Conservation (phyloP, 2,113 vertebrate genomes). For the Gracilinanus agilis region DNA sequence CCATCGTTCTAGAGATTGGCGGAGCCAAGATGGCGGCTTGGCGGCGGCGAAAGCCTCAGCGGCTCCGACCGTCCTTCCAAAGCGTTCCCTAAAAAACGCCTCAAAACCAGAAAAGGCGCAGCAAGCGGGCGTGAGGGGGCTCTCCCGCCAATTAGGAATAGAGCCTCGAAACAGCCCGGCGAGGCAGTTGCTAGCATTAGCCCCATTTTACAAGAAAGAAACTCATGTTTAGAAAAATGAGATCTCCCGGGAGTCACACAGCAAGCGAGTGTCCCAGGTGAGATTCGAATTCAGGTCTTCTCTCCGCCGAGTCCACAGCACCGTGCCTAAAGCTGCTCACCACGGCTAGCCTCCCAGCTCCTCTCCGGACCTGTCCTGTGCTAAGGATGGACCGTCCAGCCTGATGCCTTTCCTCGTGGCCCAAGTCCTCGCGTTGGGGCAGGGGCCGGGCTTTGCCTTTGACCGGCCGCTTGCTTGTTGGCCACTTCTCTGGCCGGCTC, state of each 20-base stretch:
- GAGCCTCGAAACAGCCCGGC: neutral
- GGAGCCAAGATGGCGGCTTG: neutral
- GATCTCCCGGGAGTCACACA: neutral
- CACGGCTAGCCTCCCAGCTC: neutral
- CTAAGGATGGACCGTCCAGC: neutral
- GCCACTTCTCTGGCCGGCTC: neutral
- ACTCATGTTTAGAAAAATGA: neutral
- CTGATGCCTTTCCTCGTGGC: no score
- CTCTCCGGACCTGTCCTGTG: neutral
- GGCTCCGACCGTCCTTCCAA: no score
- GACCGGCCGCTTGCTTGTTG: neutral
- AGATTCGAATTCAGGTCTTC: neutral
- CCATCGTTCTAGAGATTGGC: conserved; percentile 24
- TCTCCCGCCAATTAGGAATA: neutral
- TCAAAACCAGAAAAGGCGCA: no score
- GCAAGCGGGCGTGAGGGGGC: no score
- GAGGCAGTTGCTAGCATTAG: neutral
- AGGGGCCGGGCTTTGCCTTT: neutral
- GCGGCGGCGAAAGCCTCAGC: no score
- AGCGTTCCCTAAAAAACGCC: no score
- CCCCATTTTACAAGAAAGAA: neutral
- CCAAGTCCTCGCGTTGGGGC: neutral
- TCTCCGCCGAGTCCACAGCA: neutral
- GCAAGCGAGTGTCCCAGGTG: neutral
- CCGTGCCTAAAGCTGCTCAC: neutral